Evolutionary conservation across 2,797 vertebrate genomes (phyloP), one percentile per base, ranked within the genome.

Genomic region (Pseudotriccus pelzelni): DNA sequence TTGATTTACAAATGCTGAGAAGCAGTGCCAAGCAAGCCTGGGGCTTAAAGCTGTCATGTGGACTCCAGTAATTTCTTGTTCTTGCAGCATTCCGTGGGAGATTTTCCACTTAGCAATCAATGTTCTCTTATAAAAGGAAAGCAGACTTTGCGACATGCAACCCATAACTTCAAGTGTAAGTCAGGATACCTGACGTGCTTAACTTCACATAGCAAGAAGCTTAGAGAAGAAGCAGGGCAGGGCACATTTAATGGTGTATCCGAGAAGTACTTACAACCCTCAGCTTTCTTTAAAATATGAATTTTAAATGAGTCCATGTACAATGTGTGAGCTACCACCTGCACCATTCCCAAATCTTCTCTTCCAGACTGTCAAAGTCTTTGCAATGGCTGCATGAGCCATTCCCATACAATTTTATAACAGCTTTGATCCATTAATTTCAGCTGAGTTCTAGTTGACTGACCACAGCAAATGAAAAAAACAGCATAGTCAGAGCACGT

Each of bases 1-100:
- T 6, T 92, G 85, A 92, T 93, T 95, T 90, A 91, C 43, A 86
- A 86, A 44, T 47, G 39, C 43, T 50, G 58, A 95, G 75, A 46
- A 91, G 82, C 84, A 73, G 41, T 73, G 64, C 79, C 94, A 96
- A 81, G 86, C 27, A 70, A 0, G 1, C 69, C 93, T 70, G 43
- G 25, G 53, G 27, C 75, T 94, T 81, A 89, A 84, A 82, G 28
- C 25, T 66, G 46, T 83, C 85, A 62, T 1, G 23, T 32, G 39
- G 68, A 80, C 72, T 87, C 58, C 17, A 32, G 64, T 53, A 81
- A 82, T 73, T 53, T 79, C 39, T 76, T 91, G 79, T 60, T 25
- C 37, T 63, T 6, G 4, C 43, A 84, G 56, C 17, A 91, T 80
- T 63, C 88, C 0, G 0, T 53, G 66, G 39, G 84, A 94, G 66